These are phyloP conservation scores for Rhodophaea formosa DNA, from an alignment of 2,888 invertebrate species.

Conservation along the genomic window DNA sequence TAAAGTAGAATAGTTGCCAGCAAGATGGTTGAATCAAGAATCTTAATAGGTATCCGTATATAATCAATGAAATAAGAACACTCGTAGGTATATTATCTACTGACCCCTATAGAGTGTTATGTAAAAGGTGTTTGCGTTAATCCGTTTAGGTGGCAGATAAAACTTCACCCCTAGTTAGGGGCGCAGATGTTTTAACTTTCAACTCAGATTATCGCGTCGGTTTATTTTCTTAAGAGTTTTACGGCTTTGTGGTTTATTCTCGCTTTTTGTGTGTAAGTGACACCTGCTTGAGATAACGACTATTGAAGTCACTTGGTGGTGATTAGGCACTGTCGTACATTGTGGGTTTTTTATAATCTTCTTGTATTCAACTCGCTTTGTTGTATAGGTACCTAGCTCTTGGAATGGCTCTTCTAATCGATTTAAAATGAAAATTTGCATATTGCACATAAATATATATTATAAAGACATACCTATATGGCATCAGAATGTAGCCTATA, in stretches of 20 bases:
- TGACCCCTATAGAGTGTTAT: not conserved
- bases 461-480: too few species aligned
- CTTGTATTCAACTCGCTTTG: too few species aligned
- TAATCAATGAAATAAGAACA: too few species aligned
- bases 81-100: too few species aligned
- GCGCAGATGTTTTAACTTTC: slow-evolving; percentile 64
- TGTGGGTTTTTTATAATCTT: not conserved
- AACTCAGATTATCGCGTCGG: slow-evolving; percentile 64
- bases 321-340: not conserved
- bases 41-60: too few species aligned
- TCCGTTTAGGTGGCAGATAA: slow-evolving; percentile 38
- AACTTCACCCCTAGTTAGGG: slow-evolving; percentile 51
- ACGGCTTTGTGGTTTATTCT: slow-evolving; percentile 67
- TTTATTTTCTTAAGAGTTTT: slow-evolving; percentile 78
- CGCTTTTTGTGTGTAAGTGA: slow-evolving; percentile 58
- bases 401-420: too few species aligned
- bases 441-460: too few species aligned
- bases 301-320: slow-evolving; percentile 12
- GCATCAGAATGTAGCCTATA: too few species aligned
- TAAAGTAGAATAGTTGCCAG: too few species aligned
- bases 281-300: slow-evolving; percentile 70
- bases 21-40: too few species aligned
- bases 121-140: slow-evolving; percentile 20
- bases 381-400: not conserved
- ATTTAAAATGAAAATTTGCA: too few species aligned